Evolutionary conservation across 2,888 invertebrate genomes (phyloP), one percentile per base, ranked within the genome.

Genomic region (Pterobdella sp.): DNA sequence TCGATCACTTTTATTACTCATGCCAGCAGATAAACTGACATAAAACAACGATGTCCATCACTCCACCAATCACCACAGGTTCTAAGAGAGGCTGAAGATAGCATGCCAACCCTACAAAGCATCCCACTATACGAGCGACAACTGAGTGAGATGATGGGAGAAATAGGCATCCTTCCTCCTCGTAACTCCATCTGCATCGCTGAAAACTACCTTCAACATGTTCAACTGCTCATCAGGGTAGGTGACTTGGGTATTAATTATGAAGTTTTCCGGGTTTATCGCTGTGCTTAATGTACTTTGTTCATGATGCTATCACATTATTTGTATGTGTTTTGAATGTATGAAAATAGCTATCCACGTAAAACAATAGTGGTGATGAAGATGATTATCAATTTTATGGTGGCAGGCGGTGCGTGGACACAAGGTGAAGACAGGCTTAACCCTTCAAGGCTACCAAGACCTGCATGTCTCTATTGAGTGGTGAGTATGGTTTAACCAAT

Each of bases 171-270:
- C 74, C 35, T 71, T 14, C 71, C 71, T 7, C 71, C 71, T 3
- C 63, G 89, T 79, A 14, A 79, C 81, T 75, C 86, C 93, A 81
- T 93, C 92, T 82, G 92, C 92, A 89, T 93, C 79, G 64, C 74
- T 0, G 88, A 88, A 67, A 89, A 90, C 78, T 94, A 94, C 84
- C 92, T 93, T 81, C 88, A 88, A 74, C 90, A 94, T 81, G 85
- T 95, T 52, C 87, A 89, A 73, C 90, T 91, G 80, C 85, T 95
- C 70, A 91, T 91, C n/a, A n/a, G 3, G 7, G 60, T 56, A 26
- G 49, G 22, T 42, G 49, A 42, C 22, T 42, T 14, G 7, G 49
- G 7, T 42, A 7, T 14, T 42, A 22, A 42, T 42, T 7, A 42
- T 42, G 49, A 42, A 14, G 49, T 14, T 42, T 42, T 42, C 22